phyloP scores from a whole-genome alignment of 2,888 invertebrate species.

The Cheilosia pagana region DNA sequence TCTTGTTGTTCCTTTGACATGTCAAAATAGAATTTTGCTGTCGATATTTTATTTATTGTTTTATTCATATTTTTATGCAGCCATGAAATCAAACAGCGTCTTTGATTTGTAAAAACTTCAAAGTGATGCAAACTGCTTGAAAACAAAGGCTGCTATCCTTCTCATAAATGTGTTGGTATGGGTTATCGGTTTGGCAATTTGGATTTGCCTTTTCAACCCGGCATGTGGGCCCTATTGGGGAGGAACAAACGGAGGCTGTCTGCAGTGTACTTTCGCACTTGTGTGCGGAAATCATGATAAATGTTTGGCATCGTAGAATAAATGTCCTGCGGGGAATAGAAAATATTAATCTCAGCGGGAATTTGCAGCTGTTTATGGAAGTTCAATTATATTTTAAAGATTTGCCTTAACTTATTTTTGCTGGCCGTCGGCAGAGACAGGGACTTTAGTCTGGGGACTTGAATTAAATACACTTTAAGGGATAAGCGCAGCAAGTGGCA shows the following conservation, averaged over 20 bases:
- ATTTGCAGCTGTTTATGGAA: slow-evolving; percentile 21
- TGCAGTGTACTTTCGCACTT: neutral
- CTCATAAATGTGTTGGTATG: too few relatives aligned
- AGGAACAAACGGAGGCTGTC: slow-evolving; percentile 6
- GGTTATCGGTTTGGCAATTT: neutral
- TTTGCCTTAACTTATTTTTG: neutral
- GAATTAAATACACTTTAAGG: too few relatives aligned
- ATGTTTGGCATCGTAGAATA: slow-evolving; percentile 19
- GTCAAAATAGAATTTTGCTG: neutral
- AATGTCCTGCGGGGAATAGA: slow-evolving; percentile 32
- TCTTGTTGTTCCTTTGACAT: neutral
- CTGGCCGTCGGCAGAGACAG: too few relatives aligned
- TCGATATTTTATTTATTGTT: neutral
- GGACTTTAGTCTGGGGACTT: too few relatives aligned
- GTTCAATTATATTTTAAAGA: slow-evolving; percentile 20
- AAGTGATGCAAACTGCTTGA: neutral
- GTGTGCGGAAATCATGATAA: slow-evolving; percentile 42
- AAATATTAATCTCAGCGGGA: slow-evolving; percentile 52
- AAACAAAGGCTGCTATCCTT: slow-evolving; percentile 8
- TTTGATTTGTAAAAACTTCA: neutral
- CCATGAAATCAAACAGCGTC: too few relatives aligned
- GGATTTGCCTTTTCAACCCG: slow-evolving; percentile 24
- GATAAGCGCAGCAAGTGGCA: too few relatives aligned
- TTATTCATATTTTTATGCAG: neutral
- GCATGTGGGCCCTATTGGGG: slow-evolving; percentile 33